Conservation (phyloP, 1,140 invertebrate genomes). For the Ceratosolen solmsi region DNA sequence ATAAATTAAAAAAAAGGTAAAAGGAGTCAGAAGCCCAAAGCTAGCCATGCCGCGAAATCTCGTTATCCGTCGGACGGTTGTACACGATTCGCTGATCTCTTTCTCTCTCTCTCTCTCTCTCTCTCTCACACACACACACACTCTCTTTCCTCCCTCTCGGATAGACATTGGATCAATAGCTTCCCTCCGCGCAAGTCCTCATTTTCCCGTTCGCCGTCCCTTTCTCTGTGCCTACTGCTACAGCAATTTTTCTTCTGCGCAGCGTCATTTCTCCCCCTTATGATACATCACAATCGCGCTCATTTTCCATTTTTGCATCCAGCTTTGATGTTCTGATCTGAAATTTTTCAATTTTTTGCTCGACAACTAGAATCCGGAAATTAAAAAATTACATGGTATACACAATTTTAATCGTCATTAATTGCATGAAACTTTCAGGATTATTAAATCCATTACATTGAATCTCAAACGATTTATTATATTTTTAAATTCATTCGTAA, state of each 20-base stretch:
- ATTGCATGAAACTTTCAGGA: no score
- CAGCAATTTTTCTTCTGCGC: background rate
- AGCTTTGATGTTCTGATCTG: background rate
- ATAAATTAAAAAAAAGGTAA: background rate
- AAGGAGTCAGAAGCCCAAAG: background rate
- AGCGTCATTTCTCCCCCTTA: background rate
- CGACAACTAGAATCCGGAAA: no score
- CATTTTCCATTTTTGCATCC: background rate
- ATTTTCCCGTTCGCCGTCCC: background rate
- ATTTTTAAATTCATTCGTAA: no score
- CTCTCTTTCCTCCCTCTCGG: background rate
- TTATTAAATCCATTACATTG: no score
- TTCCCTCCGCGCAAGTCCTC: constrained; percentile 61
- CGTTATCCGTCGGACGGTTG: constrained; percentile 31
- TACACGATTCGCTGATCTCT: constrained; percentile 3
- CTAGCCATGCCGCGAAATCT: constrained; percentile 27
- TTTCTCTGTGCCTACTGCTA: background rate
- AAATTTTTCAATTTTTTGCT: no score
- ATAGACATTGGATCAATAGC: constrained; percentile 58
- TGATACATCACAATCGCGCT: background rate
- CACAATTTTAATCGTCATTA: no score
- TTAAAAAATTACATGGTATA: no score
- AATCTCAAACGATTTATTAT: no score
- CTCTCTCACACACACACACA: background rate
- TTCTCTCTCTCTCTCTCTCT: background rate